Percentiles rank a stretch among this genome's conserved stretches.
phyloP scores from a whole-genome alignment of 2,797 vertebrate species.

The Kryptopterus vitreolus region DNA sequence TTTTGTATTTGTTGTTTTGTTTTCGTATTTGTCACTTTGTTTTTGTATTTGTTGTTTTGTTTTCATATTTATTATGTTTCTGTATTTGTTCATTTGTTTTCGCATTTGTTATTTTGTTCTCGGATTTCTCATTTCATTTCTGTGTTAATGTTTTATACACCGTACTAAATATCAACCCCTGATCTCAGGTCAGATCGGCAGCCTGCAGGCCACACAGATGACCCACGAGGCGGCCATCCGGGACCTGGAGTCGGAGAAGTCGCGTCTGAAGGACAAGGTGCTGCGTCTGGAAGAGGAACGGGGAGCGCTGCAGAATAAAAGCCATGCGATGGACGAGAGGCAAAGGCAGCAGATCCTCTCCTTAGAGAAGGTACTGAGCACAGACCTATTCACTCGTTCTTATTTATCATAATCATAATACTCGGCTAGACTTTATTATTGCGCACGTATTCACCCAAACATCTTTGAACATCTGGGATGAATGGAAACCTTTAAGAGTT shows the following conservation, averaged over 20 bases:
- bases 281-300: constrained; percentile 90
- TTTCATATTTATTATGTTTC: too few species aligned
- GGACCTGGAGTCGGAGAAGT: constrained; percentile 95
- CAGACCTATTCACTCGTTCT: not conserved
- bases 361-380: constrained; percentile 84
- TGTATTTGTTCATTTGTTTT: too few species aligned
- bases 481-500: too few species aligned
- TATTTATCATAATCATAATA: too few species aligned
- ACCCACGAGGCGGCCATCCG: constrained; percentile 95
- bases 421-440: not conserved
- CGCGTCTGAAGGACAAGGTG: constrained; percentile 89
- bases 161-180: not conserved
- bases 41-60: too few species aligned
- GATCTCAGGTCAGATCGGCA: constrained; percentile 91
- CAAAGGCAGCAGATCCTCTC: constrained; percentile 90
- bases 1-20: too few species aligned
- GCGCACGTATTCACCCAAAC: not conserved
- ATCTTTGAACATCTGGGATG: too few species aligned
- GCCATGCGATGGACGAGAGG: constrained; percentile 86
- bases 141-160: too few species aligned
- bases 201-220: constrained; percentile 96
- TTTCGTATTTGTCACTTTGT: too few species aligned
- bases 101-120: too few species aligned
- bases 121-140: too few species aligned
- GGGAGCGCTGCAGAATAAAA: constrained; percentile 85